Evolutionary conservation across 2,113 vertebrate species (phyloP).

Genomic region (Cygnus buccinator): DNA sequence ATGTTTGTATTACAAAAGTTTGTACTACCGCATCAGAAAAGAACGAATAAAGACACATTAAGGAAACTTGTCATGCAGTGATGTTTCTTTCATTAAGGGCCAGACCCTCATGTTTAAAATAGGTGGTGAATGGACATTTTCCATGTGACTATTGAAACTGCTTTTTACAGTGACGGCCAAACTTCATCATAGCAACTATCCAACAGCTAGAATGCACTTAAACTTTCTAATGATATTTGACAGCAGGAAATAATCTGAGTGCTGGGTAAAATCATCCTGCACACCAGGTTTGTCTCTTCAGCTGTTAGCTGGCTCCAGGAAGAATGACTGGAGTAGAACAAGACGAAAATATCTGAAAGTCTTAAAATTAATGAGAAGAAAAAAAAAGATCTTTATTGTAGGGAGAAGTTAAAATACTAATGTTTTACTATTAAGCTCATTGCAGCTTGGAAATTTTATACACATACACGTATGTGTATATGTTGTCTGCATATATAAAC

Average conservation of each 20-base stretch:
- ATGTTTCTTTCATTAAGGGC: neutral
- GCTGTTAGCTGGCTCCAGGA: neutral
- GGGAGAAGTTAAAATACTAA: neutral
- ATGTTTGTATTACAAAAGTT: neutral
- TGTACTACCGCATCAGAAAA: neutral
- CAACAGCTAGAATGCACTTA: neutral
- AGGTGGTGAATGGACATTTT: neutral
- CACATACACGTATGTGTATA: neutral
- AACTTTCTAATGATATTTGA: neutral
- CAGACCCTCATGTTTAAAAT: neutral
- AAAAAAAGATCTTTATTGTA: neutral
- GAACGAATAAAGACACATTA: neutral
- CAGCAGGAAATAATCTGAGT: neutral
- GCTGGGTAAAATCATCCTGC: neutral
- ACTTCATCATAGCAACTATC: constrained; percentile 1
- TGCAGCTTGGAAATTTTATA: neutral
- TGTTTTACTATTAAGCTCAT: neutral
- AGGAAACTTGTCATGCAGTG: neutral
- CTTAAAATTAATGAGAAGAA: neutral
- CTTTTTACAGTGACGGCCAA: neutral
- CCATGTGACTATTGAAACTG: neutral
- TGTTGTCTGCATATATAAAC: neutral
- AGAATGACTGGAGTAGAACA: neutral
- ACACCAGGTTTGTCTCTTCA: neutral
- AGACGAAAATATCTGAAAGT: neutral